A percentile compares a stretch with the other conserved stretches of the same genome.
These are phyloP conservation scores for Engraulis encrasicolus DNA, from an alignment of 2,113 vertebrate genomes.

Conservation along the genomic window DNA sequence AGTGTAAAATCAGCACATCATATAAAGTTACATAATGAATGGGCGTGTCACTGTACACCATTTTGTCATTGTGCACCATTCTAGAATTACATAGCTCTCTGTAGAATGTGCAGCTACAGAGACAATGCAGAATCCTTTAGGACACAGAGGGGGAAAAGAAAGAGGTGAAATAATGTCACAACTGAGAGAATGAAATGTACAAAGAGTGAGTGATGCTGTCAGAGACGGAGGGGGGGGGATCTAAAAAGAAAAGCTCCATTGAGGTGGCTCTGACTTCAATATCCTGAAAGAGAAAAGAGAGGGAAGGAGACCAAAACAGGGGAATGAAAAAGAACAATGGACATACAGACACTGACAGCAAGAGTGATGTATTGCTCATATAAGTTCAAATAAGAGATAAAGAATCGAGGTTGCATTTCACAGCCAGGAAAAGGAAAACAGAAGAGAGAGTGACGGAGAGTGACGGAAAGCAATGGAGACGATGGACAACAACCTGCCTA, in stretches of 20 bases:
- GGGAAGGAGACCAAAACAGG: neutral
- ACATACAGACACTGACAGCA: constrained; percentile 11
- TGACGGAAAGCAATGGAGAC: neutral
- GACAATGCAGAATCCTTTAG: too few relatives aligned
- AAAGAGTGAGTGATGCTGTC: neutral
- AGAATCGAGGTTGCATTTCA: neutral
- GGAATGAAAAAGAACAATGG: neutral
- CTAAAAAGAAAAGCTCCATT: neutral
- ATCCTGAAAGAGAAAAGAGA: neutral
- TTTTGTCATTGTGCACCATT: too few relatives aligned
- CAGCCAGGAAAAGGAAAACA: neutral
- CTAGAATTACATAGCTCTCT: too few relatives aligned
- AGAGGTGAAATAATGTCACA: too few relatives aligned
- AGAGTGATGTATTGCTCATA: neutral
- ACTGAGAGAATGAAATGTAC: neutral
- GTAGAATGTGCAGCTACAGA: too few relatives aligned
- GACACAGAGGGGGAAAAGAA: too few relatives aligned
- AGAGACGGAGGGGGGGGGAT: neutral
- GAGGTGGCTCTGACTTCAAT: neutral
- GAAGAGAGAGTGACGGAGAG: neutral
- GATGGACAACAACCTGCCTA: too few relatives aligned
- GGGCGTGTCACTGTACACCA: too few relatives aligned
- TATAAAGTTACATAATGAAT: too few relatives aligned
- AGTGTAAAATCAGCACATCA: too few relatives aligned
- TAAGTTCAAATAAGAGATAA: neutral